phyloP scores from a whole-genome alignment of 2,113 vertebrate species.

The Forbesichthys papilliferus region DNA sequence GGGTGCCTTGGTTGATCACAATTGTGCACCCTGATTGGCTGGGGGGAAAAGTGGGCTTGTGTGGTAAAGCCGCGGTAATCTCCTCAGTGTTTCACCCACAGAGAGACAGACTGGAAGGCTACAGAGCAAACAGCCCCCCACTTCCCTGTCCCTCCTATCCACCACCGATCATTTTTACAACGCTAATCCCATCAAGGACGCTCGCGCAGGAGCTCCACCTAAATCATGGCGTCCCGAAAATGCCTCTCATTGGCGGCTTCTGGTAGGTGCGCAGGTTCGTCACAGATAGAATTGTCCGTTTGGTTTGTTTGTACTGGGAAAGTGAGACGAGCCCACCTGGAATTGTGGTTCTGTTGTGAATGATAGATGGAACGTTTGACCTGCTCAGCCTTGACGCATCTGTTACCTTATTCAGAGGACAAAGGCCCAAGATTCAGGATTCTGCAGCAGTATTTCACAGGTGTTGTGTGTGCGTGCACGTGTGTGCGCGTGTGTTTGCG shows the following conservation, averaged over 20 bases:
- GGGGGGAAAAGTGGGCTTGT: constrained; percentile 22
- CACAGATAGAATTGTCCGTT: constrained; percentile 27
- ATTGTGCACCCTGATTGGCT: constrained; percentile 14
- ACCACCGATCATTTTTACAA: constrained; percentile 39
- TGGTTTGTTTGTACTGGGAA: constrained; percentile 27
- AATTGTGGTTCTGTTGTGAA: constrained; percentile 12
- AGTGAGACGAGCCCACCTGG: background rate
- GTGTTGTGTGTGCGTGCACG: background rate
- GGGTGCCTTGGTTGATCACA: background rate
- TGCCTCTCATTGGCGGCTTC: constrained; percentile 25
- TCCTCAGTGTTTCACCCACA: constrained; percentile 36
- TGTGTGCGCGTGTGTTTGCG: background rate
- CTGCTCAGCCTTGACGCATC: constrained; percentile 7
- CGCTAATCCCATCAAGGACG: constrained; percentile 38
- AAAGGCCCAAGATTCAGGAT: constrained; percentile 7
- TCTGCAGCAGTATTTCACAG: background rate
- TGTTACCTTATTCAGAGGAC: background rate
- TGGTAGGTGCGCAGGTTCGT: constrained; percentile 11
- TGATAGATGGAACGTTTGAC: constrained; percentile 23
- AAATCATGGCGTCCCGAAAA: constrained; percentile 21
- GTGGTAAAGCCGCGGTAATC: constrained; percentile 51
- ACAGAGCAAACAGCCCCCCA: constrained; percentile 5
- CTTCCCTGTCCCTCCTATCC: constrained; percentile 29
- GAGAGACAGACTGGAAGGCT: constrained; percentile 29
- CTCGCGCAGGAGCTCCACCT: background rate